phyloP scores from a whole-genome alignment of 2,888 invertebrate species.

The Unio pictorum region DNA sequence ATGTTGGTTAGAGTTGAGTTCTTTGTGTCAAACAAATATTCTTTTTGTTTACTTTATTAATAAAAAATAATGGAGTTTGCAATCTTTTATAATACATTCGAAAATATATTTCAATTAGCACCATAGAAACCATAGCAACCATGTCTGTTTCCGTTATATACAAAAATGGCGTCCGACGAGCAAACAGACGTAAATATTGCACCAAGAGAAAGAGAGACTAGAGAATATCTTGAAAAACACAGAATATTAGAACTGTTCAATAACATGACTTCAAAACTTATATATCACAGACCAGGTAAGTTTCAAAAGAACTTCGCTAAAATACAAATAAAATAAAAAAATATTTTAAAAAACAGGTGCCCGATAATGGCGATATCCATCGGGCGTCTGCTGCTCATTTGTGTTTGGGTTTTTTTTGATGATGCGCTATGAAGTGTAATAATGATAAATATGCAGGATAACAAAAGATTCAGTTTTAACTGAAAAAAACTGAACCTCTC shows the following conservation, averaged over 20 bases:
- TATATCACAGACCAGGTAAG: slow-evolving; percentile 66
- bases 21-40: too few relatives aligned
- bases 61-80: neutral
- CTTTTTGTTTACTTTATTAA: too few relatives aligned
- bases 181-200: slow-evolving; percentile 22
- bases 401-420: too few relatives aligned
- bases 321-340: too few relatives aligned
- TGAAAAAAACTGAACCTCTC: too few relatives aligned
- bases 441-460: too few relatives aligned
- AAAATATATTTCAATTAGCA: neutral
- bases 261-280: slow-evolving; percentile 66
- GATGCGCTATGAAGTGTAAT: too few relatives aligned
- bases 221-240: slow-evolving; percentile 61
- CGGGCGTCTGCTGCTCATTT: too few relatives aligned
- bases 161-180: slow-evolving; percentile 29
- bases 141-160: slow-evolving; percentile 20
- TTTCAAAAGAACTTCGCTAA: neutral
- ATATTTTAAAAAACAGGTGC: too few relatives aligned
- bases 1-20: too few relatives aligned
- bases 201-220: slow-evolving; percentile 53
- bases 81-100: neutral
- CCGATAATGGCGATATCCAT: too few relatives aligned
- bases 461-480: too few relatives aligned
- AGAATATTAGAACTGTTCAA: slow-evolving; percentile 64
- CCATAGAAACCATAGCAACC: neutral